Evolutionary conservation across 2,113 vertebrate genomes (phyloP), one percentile per base, ranked within the genome.

Genomic region (Eulemur rufifrons): DNA sequence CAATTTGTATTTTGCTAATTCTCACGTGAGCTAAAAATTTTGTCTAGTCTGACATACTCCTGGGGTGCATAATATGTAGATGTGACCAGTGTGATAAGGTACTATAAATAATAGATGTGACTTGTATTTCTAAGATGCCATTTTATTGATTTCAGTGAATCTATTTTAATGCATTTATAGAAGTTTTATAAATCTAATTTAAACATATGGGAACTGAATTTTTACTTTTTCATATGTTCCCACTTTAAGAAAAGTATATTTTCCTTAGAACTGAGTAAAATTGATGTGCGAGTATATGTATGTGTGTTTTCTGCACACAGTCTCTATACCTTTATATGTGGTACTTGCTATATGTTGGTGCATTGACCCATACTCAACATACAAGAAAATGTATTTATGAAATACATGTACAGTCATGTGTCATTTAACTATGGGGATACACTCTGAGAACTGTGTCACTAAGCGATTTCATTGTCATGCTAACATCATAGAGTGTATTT

Each of bases 101-200:
- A 1, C 39, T 81, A 34, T 50, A 80, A 23, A 52, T 63, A 77
- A 95, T 29, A 87, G 14, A 76, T 37, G 23, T 37, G 29, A 85
- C 37, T 74, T 71, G 8, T 63, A 64, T 32, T 39, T 83, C 47
- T 85, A 34, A 52, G 25, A 86, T 94, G 54, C 78, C n/a, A 85
- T 66, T 74, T 83, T 59, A 91, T 29, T 95, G 34, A 94, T 86
- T 86, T 76, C 74, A 81, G 37, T 78, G 86, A 82, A 25, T 92
- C 11, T 95, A 6, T 86, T 97, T 86, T 42, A 93, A 78, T 4
- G 20, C 25, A 74, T 78, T 96, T 93, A 80, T n/a, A 82, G 64
- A 96, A 96, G 59, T 6, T 95, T 87, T 85, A 1, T 80, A 77
- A 89, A 84, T 94, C 29, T 87, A 69, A 95, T 95, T 84, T 83